Conservation (phyloP, 92 coral and sea anemone genomes). For the Zoanthus solanderi region DNA sequence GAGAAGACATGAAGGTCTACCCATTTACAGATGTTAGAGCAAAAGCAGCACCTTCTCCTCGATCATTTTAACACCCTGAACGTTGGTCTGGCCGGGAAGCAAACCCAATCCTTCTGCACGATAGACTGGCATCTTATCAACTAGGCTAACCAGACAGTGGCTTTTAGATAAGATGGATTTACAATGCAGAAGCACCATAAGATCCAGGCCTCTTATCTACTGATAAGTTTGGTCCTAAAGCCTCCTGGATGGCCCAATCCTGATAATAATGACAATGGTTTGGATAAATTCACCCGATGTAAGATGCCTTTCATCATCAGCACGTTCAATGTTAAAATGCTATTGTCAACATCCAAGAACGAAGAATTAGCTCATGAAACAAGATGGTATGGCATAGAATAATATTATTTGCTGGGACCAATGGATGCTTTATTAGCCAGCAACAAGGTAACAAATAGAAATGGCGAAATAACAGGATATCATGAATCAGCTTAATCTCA, state of each 20-base stretch:
- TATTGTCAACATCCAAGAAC: conserved; percentile 1
- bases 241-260: conserved; percentile 28
- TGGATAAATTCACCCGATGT: conserved; percentile 20
- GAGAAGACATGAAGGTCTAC: too few relatives aligned
- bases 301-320: conserved; percentile 41
- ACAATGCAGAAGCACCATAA: conserved; percentile 10
- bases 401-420: not conserved
- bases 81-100: too few relatives aligned
- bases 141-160: too few relatives aligned
- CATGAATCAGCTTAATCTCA: too few relatives aligned
- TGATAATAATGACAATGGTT: conserved; percentile 26
- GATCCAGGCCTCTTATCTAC: conserved; percentile 15
- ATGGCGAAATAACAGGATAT: too few relatives aligned
- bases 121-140: too few relatives aligned
- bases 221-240: conserved; percentile 29
- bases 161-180: not conserved
- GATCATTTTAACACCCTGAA: too few relatives aligned
- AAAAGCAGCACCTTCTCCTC: too few relatives aligned
- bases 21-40: too few relatives aligned
- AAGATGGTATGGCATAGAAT: not conserved
- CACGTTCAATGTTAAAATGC: conserved; percentile 45
- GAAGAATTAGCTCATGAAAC: not conserved
- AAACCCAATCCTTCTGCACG: too few relatives aligned
- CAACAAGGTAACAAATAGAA: too few relatives aligned
- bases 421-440: too few relatives aligned